These are phyloP conservation scores for Hormaphis cornu DNA, from an alignment of 1,140 invertebrate species.

Conservation along the genomic window DNA sequence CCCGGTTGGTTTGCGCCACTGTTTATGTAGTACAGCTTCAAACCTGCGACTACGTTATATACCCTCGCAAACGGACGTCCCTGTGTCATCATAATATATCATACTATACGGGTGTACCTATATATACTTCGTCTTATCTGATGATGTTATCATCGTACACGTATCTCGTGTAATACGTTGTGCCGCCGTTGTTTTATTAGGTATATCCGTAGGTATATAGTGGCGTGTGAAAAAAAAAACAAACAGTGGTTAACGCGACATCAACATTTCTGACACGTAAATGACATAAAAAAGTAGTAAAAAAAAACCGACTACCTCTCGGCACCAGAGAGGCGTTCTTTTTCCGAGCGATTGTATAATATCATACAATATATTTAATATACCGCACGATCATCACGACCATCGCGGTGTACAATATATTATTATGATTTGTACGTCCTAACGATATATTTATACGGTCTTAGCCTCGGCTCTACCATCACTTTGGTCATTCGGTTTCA, in stretches of 20 bases:
- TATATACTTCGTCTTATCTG: no score
- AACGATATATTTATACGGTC: no score
- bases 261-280: constrained; percentile 25
- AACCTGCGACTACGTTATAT: no score
- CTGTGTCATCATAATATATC: no score
- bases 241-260: constrained; percentile 19
- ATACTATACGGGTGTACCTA: no score
- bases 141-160: no score
- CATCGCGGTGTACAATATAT: no score
- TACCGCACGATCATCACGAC: constrained; percentile 24
- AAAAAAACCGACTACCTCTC: not conserved
- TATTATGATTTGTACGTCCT: constrained; percentile 29
- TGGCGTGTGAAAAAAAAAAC: constrained; percentile 26
- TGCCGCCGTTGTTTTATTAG: not conserved
- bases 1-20: no score
- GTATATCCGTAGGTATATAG: not conserved
- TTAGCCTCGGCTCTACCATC: not conserved
- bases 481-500: not conserved
- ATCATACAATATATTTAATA: no score
- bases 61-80: no score
- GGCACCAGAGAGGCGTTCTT: constrained; percentile 13
- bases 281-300: constrained; percentile 10
- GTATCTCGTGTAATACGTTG: not conserved
- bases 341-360: no score
- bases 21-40: no score